Evolutionary conservation across 1,140 invertebrate genomes (phyloP).

Genomic region (Leptinotarsa texana): DNA sequence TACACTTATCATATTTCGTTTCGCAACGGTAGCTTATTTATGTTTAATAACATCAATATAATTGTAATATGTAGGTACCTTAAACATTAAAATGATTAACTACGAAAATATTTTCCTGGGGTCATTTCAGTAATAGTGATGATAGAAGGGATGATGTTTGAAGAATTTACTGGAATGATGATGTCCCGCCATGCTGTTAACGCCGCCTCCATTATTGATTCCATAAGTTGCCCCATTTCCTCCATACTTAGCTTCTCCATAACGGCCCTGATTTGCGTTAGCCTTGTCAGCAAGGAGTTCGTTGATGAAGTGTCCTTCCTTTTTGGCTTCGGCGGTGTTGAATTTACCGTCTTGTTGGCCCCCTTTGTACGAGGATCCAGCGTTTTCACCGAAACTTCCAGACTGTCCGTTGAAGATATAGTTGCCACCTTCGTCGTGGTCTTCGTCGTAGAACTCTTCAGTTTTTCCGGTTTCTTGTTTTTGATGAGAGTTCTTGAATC

Average conservation of each 20-base stretch:
- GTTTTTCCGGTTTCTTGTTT: conserved; percentile 70
- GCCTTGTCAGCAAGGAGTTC: conserved; percentile 59
- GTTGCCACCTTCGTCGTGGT: conserved; percentile 65
- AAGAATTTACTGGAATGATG: conserved; percentile 46
- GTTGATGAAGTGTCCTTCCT: conserved; percentile 61
- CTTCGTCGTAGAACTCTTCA: conserved; percentile 68
- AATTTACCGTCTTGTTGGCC: conserved; percentile 61
- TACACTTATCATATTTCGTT: too few relatives aligned
- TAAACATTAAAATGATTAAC: too few relatives aligned
- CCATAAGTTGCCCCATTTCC: conserved; percentile 59
- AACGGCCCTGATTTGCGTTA: conserved; percentile 62
- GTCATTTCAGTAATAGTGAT: conserved; percentile 30
- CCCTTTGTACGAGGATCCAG: conserved; percentile 60
- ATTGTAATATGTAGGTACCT: too few relatives aligned
- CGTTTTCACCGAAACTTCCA: conserved; percentile 61
- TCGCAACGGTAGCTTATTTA: too few relatives aligned
- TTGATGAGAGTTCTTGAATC: conserved; percentile 67
- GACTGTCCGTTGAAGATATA: conserved; percentile 57
- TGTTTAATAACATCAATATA: too few relatives aligned
- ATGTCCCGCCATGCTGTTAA: conserved; percentile 62
- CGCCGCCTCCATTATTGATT: conserved; percentile 62
- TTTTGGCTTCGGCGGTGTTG: conserved; percentile 59
- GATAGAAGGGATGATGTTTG: conserved; percentile 40
- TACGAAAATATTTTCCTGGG: too few relatives aligned
- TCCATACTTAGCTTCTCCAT: conserved; percentile 60